phyloP scores from a whole-genome alignment of 2,113 vertebrate species.

The Ailuropoda melanoleuca region DNA sequence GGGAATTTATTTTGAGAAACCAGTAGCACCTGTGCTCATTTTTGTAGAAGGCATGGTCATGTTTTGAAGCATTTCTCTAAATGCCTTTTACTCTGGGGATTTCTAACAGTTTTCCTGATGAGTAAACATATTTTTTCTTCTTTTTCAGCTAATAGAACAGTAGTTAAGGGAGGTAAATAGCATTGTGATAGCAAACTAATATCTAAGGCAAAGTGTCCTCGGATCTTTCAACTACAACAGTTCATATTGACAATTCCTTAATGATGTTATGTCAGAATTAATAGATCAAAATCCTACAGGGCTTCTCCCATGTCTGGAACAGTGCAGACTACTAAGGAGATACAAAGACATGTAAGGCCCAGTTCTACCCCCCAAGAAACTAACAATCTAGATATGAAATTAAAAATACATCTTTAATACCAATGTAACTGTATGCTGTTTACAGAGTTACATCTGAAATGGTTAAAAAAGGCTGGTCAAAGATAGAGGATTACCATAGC shows the following conservation, averaged over 20 bases:
- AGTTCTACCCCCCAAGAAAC: not conserved
- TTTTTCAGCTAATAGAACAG: not conserved
- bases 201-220: not conserved
- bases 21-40: conserved; percentile 20
- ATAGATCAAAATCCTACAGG: not conserved
- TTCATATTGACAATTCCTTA: not conserved
- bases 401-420: not conserved
- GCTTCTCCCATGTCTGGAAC: not conserved
- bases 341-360: not conserved
- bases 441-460: not conserved
- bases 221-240: not conserved
- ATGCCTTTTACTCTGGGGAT: not conserved
- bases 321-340: not conserved
- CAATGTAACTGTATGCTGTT: not conserved
- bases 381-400: not conserved
- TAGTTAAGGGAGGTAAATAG: not conserved
- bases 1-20: conserved; percentile 26
- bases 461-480: not conserved
- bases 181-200: not conserved
- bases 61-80: not conserved
- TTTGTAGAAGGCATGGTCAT: not conserved
- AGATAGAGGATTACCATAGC: not conserved
- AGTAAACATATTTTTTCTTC: not conserved
- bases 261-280: not conserved
- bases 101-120: not conserved